A percentile compares a stretch with the other conserved stretches of the same genome.
Evolutionary conservation across 2,113 vertebrate species (phyloP).

Genomic region (Orthochromis indermauri): DNA sequence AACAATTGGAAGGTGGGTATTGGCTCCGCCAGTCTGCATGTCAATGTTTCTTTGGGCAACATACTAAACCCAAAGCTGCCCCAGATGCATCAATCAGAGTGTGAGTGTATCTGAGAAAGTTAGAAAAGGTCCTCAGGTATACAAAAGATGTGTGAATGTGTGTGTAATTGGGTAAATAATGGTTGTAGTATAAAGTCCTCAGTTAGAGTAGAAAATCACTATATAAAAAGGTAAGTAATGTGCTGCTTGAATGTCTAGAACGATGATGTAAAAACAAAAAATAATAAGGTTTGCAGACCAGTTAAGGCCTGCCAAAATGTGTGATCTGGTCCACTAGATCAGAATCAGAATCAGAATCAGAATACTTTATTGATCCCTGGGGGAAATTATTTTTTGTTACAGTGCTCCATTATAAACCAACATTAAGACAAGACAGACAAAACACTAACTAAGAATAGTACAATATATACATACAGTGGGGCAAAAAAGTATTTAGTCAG

Average conservation of each 20-base stretch:
- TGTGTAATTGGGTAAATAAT: background rate
- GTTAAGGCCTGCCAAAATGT: background rate
- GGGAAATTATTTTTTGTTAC: too few relatives aligned
- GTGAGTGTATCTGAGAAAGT: background rate
- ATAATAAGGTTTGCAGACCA: background rate
- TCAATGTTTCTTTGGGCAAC: background rate
- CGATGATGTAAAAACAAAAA: background rate
- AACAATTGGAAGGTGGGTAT: background rate
- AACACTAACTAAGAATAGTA: too few relatives aligned
- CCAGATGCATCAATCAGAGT: background rate
- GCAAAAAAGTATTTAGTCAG: too few relatives aligned
- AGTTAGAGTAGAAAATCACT: background rate
- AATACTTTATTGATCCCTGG: too few relatives aligned
- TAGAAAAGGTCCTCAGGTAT: background rate
- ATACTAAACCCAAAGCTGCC: background rate
- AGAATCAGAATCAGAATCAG: too few relatives aligned
- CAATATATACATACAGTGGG: too few relatives aligned
- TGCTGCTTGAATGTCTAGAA: background rate
- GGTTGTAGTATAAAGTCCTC: background rate
- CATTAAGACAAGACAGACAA: too few relatives aligned
- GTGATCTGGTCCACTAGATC: background rate
- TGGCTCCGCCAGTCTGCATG: background rate
- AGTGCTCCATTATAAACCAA: too few relatives aligned
- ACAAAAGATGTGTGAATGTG: background rate
- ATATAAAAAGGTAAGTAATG: background rate